Evolutionary conservation across 2,113 vertebrate species (phyloP).

Genomic region (Falco punctatus): DNA sequence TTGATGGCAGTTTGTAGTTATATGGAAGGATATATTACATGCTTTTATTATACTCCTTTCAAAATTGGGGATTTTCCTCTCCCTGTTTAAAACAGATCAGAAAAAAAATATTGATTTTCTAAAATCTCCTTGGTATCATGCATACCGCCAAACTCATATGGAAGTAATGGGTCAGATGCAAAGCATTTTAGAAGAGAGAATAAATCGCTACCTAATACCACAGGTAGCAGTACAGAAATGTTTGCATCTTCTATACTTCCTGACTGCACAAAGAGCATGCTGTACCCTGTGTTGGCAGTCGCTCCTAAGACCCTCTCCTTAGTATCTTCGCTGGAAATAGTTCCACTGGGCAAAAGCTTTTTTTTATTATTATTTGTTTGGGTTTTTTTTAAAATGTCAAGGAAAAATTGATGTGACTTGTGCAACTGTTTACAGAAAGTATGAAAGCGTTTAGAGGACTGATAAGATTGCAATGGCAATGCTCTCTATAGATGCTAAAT

Average conservation of each 20-base stretch:
- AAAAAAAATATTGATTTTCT: not conserved
- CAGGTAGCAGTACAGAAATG: not conserved
- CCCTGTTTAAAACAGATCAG: not conserved
- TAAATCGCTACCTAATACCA: not conserved
- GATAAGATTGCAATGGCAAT: not conserved
- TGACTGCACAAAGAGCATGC: not conserved
- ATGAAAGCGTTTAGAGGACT: not conserved
- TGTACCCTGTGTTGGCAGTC: not conserved
- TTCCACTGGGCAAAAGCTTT: not conserved
- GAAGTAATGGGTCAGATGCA: not conserved
- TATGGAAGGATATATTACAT: not conserved
- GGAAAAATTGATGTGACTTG: not conserved
- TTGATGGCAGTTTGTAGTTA: not conserved
- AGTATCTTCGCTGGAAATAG: not conserved
- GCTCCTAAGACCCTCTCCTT: not conserved
- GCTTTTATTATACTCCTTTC: not conserved
- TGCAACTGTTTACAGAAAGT: not conserved
- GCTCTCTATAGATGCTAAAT: not conserved
- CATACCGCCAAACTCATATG: not conserved
- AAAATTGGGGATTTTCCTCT: not conserved
- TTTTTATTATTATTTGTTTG: not conserved
- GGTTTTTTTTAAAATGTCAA: not conserved
- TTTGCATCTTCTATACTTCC: not conserved
- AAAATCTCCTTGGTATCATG: not conserved
- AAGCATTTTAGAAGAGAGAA: not conserved